Evolutionary conservation across 2,888 invertebrate genomes (phyloP), one percentile per base, ranked within the genome.

Genomic region (Micropterix aruncella): DNA sequence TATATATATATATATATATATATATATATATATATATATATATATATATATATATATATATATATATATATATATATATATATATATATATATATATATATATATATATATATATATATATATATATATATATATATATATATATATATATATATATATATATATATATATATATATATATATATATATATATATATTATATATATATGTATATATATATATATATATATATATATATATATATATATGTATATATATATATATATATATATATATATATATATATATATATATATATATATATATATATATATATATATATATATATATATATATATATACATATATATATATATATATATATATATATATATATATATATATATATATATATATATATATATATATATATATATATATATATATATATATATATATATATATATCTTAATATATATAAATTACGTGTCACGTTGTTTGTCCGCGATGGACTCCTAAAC

Each of bases 231-330:
- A 9, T 27, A 9, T 27, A 27, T 27, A 9, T 7, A 27, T 9
- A 27, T 9, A 9, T 27, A 27, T 12, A 37, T 44, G 12, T 19
- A 18, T 19, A 37, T 16, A 40, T 43, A 37, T 2, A 38, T 19
- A 45, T 46, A 46, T 18, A 46, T 38, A 46, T 19, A 46, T 45
- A 44, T 18, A 45, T 46, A 46, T 47, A 46, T 41, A 46, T 47
- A 46, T 46, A 47, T 47, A 46, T 46, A 47, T 47, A 46, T 46
- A 46, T 41, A 47, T 45, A 46, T 47, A 46, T 46, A 45, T 46
- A 45, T 45, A 45, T 38, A 46, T 45, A 46, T 46, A 45, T 46
- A 46, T 38, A 45, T 45, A 45, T 46, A 45, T 45, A 45, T 46
- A 45, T 46, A 45, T 37, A 45, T 45, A 45, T 37, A 45, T 45